These are phyloP conservation scores for Vidua macroura DNA, from an alignment of 2,113 vertebrate species.

Conservation along the genomic window DNA sequence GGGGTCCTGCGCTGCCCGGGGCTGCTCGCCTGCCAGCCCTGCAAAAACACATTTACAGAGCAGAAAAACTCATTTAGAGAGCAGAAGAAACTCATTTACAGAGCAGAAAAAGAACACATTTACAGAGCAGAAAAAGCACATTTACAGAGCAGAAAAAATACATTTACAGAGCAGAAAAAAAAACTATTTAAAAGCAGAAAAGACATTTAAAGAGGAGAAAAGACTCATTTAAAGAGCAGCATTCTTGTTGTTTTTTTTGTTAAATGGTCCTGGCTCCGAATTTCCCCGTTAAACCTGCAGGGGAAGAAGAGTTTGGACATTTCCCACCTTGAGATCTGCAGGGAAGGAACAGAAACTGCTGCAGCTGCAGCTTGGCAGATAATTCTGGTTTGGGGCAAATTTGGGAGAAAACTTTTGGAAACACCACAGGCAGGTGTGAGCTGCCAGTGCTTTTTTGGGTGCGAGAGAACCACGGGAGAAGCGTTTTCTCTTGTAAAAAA, in stretches of 20 bases:
- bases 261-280: not conserved
- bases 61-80: too few species aligned
- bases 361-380: not conserved
- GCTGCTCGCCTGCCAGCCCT: constrained; percentile 79
- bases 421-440: too few species aligned
- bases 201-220: not conserved
- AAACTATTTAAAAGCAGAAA: too few species aligned
- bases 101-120: not conserved
- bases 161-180: too few species aligned
- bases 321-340: not conserved
- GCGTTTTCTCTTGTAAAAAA: too few species aligned
- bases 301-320: not conserved
- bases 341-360: constrained; percentile 10
- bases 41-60: not conserved
- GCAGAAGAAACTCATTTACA: not conserved
- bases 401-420: too few species aligned
- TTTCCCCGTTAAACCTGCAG: not conserved
- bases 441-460: too few species aligned
- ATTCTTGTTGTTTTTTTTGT: too few species aligned
- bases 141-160: not conserved
- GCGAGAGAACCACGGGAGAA: too few species aligned
- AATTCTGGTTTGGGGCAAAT: too few species aligned
- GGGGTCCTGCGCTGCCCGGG: constrained; percentile 73
- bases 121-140: too few species aligned
- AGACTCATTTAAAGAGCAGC: not conserved